These are phyloP conservation scores for Drosophila persimilis DNA, from an alignment of 1,140 invertebrate genomes.

Conservation along the genomic window DNA sequence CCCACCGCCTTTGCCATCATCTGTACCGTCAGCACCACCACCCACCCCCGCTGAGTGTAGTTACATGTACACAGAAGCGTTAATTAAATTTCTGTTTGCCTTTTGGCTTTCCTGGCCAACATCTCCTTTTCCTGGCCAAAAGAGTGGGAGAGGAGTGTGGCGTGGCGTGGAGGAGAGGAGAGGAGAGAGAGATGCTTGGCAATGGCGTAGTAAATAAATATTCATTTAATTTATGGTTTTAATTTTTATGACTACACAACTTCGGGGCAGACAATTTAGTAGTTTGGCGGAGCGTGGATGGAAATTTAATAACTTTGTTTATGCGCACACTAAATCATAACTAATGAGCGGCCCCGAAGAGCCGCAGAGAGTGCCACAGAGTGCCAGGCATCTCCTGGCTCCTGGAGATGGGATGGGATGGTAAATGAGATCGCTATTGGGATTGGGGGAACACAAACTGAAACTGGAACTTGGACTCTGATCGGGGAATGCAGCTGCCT, in stretches of 20 bases:
- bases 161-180: not conserved
- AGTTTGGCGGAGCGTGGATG: constrained; percentile 77
- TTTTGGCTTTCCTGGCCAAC: constrained; percentile 44
- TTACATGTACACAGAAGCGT: constrained; percentile 80
- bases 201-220: constrained; percentile 70
- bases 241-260: constrained; percentile 81
- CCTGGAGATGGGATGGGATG: not conserved
- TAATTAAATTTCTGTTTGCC: constrained; percentile 77
- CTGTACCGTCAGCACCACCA: constrained; percentile 9
- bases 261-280: constrained; percentile 78
- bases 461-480: not conserved
- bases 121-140: constrained; percentile 25
- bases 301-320: constrained; percentile 82
- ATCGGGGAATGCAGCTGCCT: constrained; percentile 31
- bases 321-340: constrained; percentile 81
- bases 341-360: constrained; percentile 62
- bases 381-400: too few relatives aligned
- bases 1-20: constrained; percentile 1
- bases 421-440: constrained; percentile 31
- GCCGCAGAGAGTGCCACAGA: constrained; percentile 9
- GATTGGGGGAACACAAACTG: not conserved
- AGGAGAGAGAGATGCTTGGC: constrained; percentile 10
- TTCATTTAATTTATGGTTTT: constrained; percentile 82
- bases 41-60: constrained; percentile 64
- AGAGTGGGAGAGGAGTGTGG: not conserved